phyloP scores from a whole-genome alignment of 2,888 invertebrate species.

The Argyresthia goedartella region DNA sequence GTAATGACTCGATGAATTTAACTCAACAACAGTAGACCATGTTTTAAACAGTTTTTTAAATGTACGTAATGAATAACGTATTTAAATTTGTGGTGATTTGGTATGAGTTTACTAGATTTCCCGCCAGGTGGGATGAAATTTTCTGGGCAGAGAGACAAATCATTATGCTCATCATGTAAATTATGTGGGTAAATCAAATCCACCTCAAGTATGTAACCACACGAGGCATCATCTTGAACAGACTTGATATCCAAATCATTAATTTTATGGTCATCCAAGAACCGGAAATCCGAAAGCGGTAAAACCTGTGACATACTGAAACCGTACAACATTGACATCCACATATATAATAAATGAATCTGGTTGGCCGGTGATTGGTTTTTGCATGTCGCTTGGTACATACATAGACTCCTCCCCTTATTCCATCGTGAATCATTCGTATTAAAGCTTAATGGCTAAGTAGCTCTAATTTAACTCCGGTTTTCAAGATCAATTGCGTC shows the following conservation, averaged over 20 bases:
- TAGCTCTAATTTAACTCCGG: too few species aligned
- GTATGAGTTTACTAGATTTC: slow-evolving; percentile 10
- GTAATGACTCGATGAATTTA: neutral
- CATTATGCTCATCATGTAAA: slow-evolving; percentile 10
- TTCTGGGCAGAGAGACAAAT: slow-evolving; percentile 18
- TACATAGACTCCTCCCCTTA: too few species aligned
- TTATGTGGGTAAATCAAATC: slow-evolving; percentile 8
- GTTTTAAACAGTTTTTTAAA: slow-evolving; percentile 5
- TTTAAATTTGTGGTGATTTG: too few species aligned
- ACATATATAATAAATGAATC: neutral
- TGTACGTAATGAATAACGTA: slow-evolving; percentile 6
- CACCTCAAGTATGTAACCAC: slow-evolving; percentile 9
- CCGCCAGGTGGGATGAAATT: slow-evolving; percentile 8
- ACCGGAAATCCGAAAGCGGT: neutral
- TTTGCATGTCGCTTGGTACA: neutral
- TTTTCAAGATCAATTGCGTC: slow-evolving; percentile 23
- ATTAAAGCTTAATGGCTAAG: slow-evolving; percentile 5
- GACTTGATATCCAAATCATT: neutral
- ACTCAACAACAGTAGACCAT: neutral
- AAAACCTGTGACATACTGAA: slow-evolving; percentile 9
- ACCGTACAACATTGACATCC: slow-evolving; percentile 13
- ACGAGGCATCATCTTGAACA: neutral
- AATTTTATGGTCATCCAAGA: too few species aligned
- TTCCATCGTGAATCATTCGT: neutral
- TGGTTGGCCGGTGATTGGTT: neutral